Percentiles rank a stretch among this genome's conserved stretches.
phyloP scores from a whole-genome alignment of 2,888 invertebrate species.

The Lissonota sp. region DNA sequence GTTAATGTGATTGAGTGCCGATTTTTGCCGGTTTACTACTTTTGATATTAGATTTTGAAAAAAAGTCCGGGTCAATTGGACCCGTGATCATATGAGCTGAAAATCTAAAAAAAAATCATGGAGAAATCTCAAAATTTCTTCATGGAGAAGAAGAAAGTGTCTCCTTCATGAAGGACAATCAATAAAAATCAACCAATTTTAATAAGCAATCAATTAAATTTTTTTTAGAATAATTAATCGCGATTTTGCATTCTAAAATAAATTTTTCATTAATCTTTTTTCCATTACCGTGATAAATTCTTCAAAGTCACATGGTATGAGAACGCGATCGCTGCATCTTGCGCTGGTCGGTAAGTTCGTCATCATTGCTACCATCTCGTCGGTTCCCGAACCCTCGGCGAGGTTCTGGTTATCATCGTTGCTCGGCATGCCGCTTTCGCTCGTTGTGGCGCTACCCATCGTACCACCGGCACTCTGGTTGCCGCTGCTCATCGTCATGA shows the following conservation, averaged over 20 bases:
- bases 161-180: too few relatives aligned
- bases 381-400: conserved; percentile 81
- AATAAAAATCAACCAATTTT: too few relatives aligned
- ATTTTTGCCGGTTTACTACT: too few relatives aligned
- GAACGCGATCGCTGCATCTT: conserved; percentile 89
- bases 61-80: too few relatives aligned
- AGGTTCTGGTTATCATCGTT: conserved; percentile 66
- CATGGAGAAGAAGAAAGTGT: too few relatives aligned
- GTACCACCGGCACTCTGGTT: conserved; percentile 22
- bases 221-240: too few relatives aligned
- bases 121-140: too few relatives aligned
- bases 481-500: conserved; percentile 51
- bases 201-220: too few relatives aligned
- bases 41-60: too few relatives aligned
- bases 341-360: conserved; percentile 82
- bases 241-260: not conserved
- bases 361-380: conserved; percentile 80
- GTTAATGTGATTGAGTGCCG: too few relatives aligned
- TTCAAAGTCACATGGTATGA: conserved; percentile 93
- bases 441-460: conserved; percentile 13
- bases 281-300: conserved; percentile 89
- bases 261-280: conserved; percentile 10
- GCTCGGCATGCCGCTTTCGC: conserved; percentile 38
- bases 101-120: too few relatives aligned
- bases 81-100: too few relatives aligned